These are phyloP conservation scores for Glyphotaelius pellucidus DNA, from an alignment of 2,888 invertebrate genomes.

Conservation along the genomic window DNA sequence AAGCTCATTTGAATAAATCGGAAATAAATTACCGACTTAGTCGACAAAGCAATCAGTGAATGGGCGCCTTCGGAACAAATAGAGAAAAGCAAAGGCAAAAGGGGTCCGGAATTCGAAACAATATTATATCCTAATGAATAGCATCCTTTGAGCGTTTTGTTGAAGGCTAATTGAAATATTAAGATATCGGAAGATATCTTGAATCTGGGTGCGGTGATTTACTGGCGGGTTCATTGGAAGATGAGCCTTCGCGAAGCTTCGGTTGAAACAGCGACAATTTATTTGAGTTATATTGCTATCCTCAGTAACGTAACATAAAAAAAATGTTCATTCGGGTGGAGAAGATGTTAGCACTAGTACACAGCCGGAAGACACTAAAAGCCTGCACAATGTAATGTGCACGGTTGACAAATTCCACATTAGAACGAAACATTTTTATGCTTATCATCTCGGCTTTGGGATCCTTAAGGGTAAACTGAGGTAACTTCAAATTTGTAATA, in stretches of 20 bases:
- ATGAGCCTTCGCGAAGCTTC: not conserved
- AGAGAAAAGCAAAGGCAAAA: slow-evolving; percentile 20
- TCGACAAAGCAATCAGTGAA: slow-evolving; percentile 61
- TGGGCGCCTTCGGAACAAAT: slow-evolving; percentile 46
- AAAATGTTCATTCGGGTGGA: too few species aligned
- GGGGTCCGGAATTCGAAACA: slow-evolving; percentile 30
- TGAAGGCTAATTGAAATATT: slow-evolving; percentile 45
- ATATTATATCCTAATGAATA: slow-evolving; percentile 44
- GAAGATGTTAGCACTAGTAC: too few species aligned
- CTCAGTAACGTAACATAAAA: too few species aligned
- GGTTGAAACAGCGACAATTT: not conserved
- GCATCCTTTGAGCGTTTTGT: slow-evolving; percentile 27
- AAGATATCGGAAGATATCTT: slow-evolving; percentile 32
- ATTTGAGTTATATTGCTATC: not conserved
- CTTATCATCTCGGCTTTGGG: too few species aligned
- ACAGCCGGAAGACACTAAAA: too few species aligned
- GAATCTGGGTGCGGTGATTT: slow-evolving; percentile 23
- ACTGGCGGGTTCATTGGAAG: not conserved
- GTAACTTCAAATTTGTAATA: too few species aligned
- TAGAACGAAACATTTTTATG: too few species aligned
- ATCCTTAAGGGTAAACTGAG: too few species aligned
- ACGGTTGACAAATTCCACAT: too few species aligned
- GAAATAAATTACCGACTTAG: slow-evolving; percentile 64
- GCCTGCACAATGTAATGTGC: too few species aligned
- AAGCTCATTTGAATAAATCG: slow-evolving; percentile 64